These are phyloP conservation scores for Poecilia picta DNA, from an alignment of 2,797 vertebrate genomes.

Conservation along the genomic window DNA sequence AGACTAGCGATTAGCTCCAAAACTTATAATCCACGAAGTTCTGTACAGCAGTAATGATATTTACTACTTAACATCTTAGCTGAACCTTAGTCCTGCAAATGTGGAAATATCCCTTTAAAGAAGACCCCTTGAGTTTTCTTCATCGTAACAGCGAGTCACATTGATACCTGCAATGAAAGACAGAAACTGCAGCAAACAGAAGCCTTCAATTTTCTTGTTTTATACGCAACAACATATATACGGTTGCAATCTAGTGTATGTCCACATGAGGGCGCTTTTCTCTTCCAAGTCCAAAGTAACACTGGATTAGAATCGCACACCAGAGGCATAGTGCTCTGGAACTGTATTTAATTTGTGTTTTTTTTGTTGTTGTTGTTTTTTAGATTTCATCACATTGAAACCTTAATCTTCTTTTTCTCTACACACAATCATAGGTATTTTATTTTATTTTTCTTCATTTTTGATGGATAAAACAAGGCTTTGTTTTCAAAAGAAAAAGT, in stretches of 20 bases:
- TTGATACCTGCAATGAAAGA: background rate
- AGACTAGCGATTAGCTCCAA: background rate
- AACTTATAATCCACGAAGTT: background rate
- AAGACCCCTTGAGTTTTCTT: background rate
- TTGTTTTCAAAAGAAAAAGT: no score
- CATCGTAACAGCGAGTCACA: background rate
- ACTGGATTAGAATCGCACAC: background rate
- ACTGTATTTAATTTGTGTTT: background rate
- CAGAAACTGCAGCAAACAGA: background rate
- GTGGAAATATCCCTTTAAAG: background rate
- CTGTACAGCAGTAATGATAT: background rate
- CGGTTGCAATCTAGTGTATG: background rate
- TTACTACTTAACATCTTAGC: background rate
- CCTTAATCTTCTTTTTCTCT: background rate
- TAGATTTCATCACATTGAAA: background rate
- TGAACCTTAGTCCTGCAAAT: background rate
- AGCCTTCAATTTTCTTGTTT: background rate
- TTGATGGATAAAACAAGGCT: no score
- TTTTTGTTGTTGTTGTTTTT: background rate
- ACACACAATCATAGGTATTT: no score
- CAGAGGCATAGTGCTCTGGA: background rate
- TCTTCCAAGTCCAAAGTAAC: background rate
- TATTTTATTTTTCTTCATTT: no score
- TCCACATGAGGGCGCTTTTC: conserved; percentile 37
- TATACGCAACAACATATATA: background rate